These are phyloP conservation scores for Cryptoprocta ferox DNA, from an alignment of 2,797 vertebrate species.

Conservation along the genomic window DNA sequence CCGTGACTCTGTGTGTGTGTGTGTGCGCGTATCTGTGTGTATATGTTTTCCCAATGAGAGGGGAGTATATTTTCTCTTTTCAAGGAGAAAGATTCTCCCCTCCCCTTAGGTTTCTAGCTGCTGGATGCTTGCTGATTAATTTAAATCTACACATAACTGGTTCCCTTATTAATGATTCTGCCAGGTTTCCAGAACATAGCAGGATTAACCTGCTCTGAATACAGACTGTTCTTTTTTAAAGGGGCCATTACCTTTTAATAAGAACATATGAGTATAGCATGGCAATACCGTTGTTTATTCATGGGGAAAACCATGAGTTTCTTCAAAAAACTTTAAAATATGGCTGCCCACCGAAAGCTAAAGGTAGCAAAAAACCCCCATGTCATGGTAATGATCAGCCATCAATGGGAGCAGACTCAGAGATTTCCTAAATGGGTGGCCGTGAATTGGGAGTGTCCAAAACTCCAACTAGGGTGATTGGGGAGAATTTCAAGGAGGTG, in stretches of 20 bases:
- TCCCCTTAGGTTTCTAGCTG: slow-evolving; percentile 74
- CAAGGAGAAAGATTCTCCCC: slow-evolving; percentile 73
- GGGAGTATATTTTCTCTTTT: slow-evolving; percentile 71
- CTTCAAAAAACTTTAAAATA: not conserved
- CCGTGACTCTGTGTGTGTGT: not conserved
- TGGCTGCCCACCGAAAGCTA: not conserved
- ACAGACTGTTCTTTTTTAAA: slow-evolving; percentile 68
- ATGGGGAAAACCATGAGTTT: not conserved
- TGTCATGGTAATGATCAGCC: not conserved
- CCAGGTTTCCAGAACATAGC: slow-evolving; percentile 73
- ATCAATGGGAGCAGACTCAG: not conserved
- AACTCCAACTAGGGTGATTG: not conserved
- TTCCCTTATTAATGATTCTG: slow-evolving; percentile 80
- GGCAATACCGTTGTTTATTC: not conserved
- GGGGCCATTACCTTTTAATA: slow-evolving; percentile 33
- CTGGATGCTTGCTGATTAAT: slow-evolving; percentile 80
- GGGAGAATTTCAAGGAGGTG: not conserved
- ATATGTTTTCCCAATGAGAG: slow-evolving; percentile 63
- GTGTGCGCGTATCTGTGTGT: not conserved
- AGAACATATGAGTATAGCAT: not conserved
- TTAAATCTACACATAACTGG: slow-evolving; percentile 80
- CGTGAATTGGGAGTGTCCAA: not conserved
- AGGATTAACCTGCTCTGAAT: slow-evolving; percentile 68
- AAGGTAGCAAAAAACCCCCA: not conserved
- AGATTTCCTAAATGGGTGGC: not conserved